phyloP scores from a whole-genome alignment of 2,888 invertebrate species.

The Pherbina coryleti region DNA sequence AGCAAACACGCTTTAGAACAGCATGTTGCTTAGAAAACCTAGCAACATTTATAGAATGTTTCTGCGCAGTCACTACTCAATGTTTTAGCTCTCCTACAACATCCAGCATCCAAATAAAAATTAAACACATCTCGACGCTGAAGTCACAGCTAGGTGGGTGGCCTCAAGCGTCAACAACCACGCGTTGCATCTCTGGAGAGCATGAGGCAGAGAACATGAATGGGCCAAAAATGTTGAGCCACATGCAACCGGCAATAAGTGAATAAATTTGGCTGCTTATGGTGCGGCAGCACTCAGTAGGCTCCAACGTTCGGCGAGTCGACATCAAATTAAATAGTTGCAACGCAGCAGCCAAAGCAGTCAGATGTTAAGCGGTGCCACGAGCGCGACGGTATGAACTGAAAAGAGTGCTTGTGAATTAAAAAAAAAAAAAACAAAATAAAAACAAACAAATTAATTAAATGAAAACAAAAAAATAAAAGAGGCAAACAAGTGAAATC shows the following conservation, averaged over 20 bases:
- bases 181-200: constrained; percentile 7
- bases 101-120: not conserved
- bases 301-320: constrained; percentile 25
- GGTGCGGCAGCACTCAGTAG: constrained; percentile 21
- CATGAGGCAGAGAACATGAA: not conserved
- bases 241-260: constrained; percentile 6
- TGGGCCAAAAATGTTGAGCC: not conserved
- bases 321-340: constrained; percentile 11
- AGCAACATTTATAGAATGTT: not conserved
- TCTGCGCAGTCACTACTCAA: not conserved
- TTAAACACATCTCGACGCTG: constrained; percentile 2
- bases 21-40: not conserved
- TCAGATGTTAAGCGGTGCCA: not conserved
- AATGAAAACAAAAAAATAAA: not conserved
- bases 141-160: not conserved
- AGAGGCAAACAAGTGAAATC: not conserved
- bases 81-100: not conserved
- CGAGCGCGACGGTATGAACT: not conserved
- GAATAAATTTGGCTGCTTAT: constrained; percentile 22
- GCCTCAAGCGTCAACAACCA: constrained; percentile 7
- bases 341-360: constrained; percentile 22
- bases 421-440: not conserved
- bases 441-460: not conserved
- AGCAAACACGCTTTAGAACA: not conserved
- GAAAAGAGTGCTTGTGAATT: not conserved